These are phyloP conservation scores for Pipra filicauda DNA, from an alignment of 2,113 vertebrate species.

Conservation along the genomic window DNA sequence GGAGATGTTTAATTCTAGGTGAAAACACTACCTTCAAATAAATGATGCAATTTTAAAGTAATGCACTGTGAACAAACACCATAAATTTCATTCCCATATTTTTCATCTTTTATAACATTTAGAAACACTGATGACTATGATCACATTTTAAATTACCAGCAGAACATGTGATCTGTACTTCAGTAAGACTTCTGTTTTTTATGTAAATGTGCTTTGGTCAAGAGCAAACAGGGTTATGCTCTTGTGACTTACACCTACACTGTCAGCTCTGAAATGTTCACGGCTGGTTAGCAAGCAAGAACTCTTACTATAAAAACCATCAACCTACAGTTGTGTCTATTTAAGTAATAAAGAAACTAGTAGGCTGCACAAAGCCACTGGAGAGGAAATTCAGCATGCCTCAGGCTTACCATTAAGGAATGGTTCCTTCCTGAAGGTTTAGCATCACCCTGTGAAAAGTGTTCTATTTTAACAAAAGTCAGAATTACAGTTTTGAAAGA, in stretches of 20 bases:
- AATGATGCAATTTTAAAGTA: neutral
- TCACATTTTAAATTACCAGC: neutral
- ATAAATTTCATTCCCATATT: neutral
- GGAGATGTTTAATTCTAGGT: neutral
- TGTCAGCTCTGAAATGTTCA: neutral
- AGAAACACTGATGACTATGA: neutral
- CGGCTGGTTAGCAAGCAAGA: neutral
- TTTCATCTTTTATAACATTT: neutral
- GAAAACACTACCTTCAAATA: neutral
- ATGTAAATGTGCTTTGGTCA: neutral
- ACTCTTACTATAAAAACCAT: neutral
- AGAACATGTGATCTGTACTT: neutral
- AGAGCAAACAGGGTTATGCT: neutral
- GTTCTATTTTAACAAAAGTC: neutral
- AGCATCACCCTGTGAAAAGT: neutral
- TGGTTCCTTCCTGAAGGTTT: neutral
- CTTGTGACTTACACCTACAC: neutral
- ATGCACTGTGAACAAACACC: neutral
- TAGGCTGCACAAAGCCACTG: neutral
- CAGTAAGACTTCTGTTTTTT: neutral
- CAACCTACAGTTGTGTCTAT: neutral
- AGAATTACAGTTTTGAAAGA: neutral
- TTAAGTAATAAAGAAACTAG: neutral
- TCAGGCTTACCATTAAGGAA: neutral
- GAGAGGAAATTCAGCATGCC: neutral